Percentiles rank a stretch among this genome's conserved stretches.
Evolutionary conservation across 2,888 invertebrate species (phyloP).

Genomic region (Neocrepidodera transversa): DNA sequence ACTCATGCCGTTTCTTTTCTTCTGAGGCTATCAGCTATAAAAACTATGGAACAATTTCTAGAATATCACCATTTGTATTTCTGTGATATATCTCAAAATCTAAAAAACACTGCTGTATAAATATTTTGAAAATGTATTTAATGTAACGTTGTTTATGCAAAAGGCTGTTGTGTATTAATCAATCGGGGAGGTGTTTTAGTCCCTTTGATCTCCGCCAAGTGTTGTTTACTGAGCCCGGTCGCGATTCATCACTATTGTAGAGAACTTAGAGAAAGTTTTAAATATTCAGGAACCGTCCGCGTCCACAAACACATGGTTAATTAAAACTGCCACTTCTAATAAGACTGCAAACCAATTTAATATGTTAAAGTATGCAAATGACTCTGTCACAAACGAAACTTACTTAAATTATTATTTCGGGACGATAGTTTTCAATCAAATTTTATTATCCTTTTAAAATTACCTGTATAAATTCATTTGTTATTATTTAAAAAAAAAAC

Average conservation of each 20-base stretch:
- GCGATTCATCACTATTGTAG: constrained; percentile 43
- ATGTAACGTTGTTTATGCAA: constrained; percentile 17
- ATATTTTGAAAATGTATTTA: constrained; percentile 18
- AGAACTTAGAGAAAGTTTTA: constrained; percentile 54
- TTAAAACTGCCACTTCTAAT: constrained; percentile 48
- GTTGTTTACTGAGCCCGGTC: constrained; percentile 46
- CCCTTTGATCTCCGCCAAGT: constrained; percentile 54
- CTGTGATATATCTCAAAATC: not conserved
- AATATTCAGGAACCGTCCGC: constrained; percentile 54
- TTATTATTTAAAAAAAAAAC: too few species aligned
- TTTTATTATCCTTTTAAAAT: not conserved
- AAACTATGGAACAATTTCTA: not conserved
- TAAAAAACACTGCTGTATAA: not conserved
- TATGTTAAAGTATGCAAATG: constrained; percentile 29
- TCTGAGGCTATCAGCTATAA: too few species aligned
- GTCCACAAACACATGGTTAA: constrained; percentile 54
- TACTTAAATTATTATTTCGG: constrained; percentile 15
- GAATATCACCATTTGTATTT: not conserved
- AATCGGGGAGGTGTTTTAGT: constrained; percentile 47
- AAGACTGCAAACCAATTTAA: constrained; percentile 33
- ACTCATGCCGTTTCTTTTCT: too few species aligned
- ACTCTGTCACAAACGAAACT: constrained; percentile 12
- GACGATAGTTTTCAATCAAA: constrained; percentile 12
- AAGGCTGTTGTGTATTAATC: constrained; percentile 51
- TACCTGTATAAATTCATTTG: too few species aligned